These are phyloP conservation scores for Echeneis naucrates DNA, from an alignment of 2,797 vertebrate species.

Conservation along the genomic window DNA sequence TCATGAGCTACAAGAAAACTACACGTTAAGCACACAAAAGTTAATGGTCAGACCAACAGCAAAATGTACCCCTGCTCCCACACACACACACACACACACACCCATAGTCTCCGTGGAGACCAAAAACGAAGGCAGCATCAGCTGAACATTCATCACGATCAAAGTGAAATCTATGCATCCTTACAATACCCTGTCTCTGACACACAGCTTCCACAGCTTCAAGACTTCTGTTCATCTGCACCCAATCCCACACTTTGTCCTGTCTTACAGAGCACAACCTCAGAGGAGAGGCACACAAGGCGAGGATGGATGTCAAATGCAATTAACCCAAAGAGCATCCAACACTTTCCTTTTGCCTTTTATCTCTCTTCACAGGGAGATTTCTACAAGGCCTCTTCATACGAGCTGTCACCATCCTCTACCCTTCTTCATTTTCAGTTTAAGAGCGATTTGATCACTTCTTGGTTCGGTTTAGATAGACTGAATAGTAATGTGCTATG, in stretches of 20 bases:
- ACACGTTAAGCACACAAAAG: conserved; percentile 9
- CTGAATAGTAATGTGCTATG: conserved; percentile 38
- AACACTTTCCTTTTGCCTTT: conserved; percentile 71
- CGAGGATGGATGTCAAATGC: conserved; percentile 77
- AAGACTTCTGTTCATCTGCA: conserved; percentile 72
- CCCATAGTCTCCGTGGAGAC: conserved; percentile 61
- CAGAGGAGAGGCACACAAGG: conserved; percentile 63
- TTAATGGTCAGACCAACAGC: background rate
- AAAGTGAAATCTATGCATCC: conserved; percentile 69
- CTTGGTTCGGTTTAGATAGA: conserved; percentile 31
- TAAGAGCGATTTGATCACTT: conserved; percentile 57
- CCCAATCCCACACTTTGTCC: conserved; percentile 77
- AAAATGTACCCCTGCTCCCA: too few species aligned
- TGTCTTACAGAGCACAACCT: conserved; percentile 70
- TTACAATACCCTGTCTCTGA: conserved; percentile 57
- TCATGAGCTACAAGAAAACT: background rate
- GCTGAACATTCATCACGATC: conserved; percentile 74
- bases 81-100: conserved; percentile 22
- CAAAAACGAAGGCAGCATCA: conserved; percentile 58
- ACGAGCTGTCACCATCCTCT: conserved; percentile 54
- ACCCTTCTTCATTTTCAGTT: conserved; percentile 60
- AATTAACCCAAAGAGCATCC: conserved; percentile 80
- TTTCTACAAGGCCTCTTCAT: conserved; percentile 55
- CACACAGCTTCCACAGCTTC: conserved; percentile 51
- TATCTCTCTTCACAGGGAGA: conserved; percentile 76